Conservation (phyloP, 2,113 vertebrate genomes). For the Cyprinodon brontotheroides region DNA sequence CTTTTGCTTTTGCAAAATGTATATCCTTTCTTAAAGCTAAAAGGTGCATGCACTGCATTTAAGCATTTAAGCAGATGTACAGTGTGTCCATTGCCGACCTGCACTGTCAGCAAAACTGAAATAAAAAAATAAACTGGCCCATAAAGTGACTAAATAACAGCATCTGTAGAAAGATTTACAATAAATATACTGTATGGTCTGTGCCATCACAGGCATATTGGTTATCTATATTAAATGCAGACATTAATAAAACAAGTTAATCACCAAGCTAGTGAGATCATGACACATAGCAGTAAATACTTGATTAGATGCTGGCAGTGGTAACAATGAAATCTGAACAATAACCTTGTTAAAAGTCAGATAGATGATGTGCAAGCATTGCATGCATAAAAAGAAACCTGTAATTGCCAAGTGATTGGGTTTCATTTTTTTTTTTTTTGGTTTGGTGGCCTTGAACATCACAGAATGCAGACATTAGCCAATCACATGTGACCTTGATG, state of each 20-base stretch:
- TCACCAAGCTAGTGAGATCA: neutral
- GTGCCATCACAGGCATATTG: neutral
- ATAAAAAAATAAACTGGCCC: neutral
- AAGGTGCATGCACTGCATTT: too few relatives aligned
- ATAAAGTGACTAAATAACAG: constrained; percentile 1
- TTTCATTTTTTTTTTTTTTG: neutral
- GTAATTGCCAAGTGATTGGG: neutral
- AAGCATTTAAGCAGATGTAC: neutral
- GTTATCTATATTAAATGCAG: neutral
- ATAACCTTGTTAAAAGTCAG: neutral
- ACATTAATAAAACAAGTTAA: constrained; percentile 25
- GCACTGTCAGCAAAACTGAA: neutral
- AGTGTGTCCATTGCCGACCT: neutral
- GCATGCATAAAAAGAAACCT: neutral
- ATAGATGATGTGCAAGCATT: neutral
- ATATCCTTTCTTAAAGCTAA: neutral
- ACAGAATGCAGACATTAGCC: constrained; percentile 8
- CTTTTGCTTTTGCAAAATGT: too few relatives aligned
- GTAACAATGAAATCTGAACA: constrained; percentile 4
- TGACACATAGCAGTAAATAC: neutral
- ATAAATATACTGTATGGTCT: neutral
- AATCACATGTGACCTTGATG: constrained; percentile 46
- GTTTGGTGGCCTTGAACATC: constrained; percentile 4
- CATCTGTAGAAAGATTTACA: neutral
- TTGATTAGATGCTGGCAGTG: constrained; percentile 6